Evolutionary conservation across 2,113 vertebrate species (phyloP), one percentile per base, ranked within the genome.

Genomic region (Neofelis nebulosa): DNA sequence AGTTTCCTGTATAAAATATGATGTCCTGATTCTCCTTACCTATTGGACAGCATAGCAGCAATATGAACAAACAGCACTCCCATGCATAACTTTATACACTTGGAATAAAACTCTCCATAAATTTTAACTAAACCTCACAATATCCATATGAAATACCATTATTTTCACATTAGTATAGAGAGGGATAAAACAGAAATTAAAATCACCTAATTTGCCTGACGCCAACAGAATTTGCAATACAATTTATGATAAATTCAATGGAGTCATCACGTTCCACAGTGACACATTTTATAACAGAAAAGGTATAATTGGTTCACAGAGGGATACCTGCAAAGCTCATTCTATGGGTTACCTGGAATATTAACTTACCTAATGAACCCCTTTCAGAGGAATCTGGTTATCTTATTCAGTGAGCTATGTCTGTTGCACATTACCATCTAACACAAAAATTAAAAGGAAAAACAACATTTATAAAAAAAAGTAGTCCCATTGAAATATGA

Each of bases 111-210:
- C 36, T 92, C n/a, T 25, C 74, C 55, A 85, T 89, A 91, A 79
- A 93, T 83, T 97, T 91, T 93, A 97, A 96, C 23, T 61, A 91
- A 95, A 66, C 48, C 25, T 93, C 25, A 36, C 18, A 92, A 95
- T 52, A 76, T 4, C 31, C 55, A 50, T 68, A 65, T 45, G 29
- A 91, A 89, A n/a, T 89, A 57, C 23, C 11, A 50, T 96, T 90
- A 81, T 97, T 94, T 95, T 91, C 85, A 90, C 55, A 89, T 97
- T 84, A 95, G 33, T 82, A 7, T 36, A 29, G n/a, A 82, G 31
- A 68, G 31, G 3, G 5, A 88, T 79, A 74, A 91, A 95, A 93
- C 18, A 41, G 36, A 91, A 86, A 84, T 14, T 84, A 25, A 97
- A 94, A 87, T 78, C 87, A 78, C 31, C 68, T 45, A 33, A 57